Conservation (phyloP, 2,797 vertebrate genomes). For the Falco naumanni region DNA sequence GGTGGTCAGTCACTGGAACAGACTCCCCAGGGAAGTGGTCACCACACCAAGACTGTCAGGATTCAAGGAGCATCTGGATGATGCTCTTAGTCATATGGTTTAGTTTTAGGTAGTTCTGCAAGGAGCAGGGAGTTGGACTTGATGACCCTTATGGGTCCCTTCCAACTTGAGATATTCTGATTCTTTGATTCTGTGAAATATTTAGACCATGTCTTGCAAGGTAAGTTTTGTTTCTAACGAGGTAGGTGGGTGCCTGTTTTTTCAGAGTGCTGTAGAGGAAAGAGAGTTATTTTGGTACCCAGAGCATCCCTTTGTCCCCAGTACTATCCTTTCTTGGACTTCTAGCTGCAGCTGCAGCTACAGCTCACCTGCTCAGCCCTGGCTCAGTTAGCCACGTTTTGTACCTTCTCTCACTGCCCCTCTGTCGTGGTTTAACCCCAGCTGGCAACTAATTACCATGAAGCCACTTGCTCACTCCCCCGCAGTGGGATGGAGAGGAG, state of each 20-base stretch:
- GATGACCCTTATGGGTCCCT: neutral
- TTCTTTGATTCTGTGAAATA: neutral
- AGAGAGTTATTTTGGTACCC: neutral
- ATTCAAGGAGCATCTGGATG: neutral
- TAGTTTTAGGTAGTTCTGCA: neutral
- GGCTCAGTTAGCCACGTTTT: fast-evolving
- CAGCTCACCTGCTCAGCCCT: neutral
- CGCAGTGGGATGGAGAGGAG: no score
- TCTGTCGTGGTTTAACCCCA: neutral
- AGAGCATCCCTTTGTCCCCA: neutral
- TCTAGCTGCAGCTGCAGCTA: neutral
- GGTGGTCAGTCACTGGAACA: neutral
- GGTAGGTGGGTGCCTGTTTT: neutral
- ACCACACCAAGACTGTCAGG: neutral
- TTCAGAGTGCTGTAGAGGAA: neutral
- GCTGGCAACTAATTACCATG: no score
- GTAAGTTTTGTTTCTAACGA: neutral
- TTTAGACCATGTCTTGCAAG: neutral
- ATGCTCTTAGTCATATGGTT: neutral
- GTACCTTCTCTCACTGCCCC: neutral
- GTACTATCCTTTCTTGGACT: neutral
- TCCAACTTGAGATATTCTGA: neutral
- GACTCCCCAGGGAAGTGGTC: neutral
- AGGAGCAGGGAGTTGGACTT: neutral
- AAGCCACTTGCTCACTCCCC: no score